phyloP scores from a whole-genome alignment of 2,113 vertebrate genomes.

The Cricetomys ansorgei region DNA sequence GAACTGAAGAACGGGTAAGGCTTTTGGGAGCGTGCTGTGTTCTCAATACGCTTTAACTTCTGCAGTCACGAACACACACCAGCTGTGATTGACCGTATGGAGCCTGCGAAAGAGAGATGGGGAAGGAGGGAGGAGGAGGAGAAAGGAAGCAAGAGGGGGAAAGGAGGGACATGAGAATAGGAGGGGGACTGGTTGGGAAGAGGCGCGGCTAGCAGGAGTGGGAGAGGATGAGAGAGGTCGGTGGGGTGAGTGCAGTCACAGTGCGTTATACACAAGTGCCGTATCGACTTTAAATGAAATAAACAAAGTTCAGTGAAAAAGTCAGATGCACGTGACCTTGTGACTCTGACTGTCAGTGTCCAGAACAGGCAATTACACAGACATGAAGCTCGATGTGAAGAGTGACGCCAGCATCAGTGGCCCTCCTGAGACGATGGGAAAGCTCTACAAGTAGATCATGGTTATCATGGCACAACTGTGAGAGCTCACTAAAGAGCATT shows the following conservation, averaged over 20 bases:
- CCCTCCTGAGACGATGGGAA: fast-evolving
- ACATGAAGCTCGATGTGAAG: not conserved
- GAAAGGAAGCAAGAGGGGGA: not conserved
- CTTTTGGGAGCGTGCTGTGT: not conserved
- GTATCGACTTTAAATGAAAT: not conserved
- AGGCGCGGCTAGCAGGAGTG: not conserved
- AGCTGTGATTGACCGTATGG: not conserved
- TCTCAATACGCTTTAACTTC: not conserved
- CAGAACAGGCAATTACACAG: not conserved
- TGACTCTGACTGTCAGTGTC: not conserved
- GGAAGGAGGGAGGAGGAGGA: not conserved
- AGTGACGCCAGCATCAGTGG: fast-evolving
- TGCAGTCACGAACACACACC: not conserved
- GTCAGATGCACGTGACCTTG: not conserved
- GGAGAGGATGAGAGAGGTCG: not conserved
- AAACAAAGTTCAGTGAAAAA: not conserved
- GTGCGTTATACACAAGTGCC: not conserved
- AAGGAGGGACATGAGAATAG: not conserved
- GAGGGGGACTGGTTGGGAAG: not conserved
- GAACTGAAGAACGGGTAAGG: not conserved
- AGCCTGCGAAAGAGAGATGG: not conserved
- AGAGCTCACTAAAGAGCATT: not conserved
- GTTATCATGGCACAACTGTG: not conserved
- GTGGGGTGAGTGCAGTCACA: not conserved
- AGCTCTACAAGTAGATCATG: not conserved